These are phyloP conservation scores for Chlorodrepanis virens DNA, from an alignment of 2,113 vertebrate genomes.

Conservation along the genomic window DNA sequence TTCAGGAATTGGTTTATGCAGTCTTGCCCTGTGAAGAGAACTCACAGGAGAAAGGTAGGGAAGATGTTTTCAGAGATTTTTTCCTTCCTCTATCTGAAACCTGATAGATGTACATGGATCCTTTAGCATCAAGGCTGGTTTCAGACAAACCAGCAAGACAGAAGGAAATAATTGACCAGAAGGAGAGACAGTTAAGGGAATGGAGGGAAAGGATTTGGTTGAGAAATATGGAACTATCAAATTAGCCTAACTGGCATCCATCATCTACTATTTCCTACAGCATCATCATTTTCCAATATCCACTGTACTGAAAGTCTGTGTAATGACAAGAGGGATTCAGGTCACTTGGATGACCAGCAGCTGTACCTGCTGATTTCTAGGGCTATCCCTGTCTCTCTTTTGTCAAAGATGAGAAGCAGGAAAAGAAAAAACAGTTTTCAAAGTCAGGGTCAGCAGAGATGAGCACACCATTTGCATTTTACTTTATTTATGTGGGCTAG, in stretches of 20 bases:
- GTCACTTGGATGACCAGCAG: not conserved
- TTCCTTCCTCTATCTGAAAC: not conserved
- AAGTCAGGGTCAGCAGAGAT: slow-evolving; percentile 8
- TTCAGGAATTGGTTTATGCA: not conserved
- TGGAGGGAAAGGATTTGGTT: not conserved
- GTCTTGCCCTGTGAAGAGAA: not conserved
- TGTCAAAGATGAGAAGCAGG: not conserved
- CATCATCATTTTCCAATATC: not conserved
- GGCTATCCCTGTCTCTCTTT: not conserved
- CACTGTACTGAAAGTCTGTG: not conserved
- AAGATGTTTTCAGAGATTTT: not conserved
- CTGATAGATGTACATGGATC: not conserved
- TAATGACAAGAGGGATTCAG: not conserved
- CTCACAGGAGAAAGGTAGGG: not conserved
- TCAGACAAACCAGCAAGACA: not conserved
- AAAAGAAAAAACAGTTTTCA: slow-evolving; percentile 23
- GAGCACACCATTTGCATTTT: slow-evolving; percentile 22
- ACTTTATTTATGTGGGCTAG: not conserved
- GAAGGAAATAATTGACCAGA: not conserved
- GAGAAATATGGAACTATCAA: not conserved
- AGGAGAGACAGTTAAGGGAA: not conserved
- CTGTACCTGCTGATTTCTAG: slow-evolving; percentile 23
- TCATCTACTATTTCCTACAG: not conserved
- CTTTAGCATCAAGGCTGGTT: not conserved
- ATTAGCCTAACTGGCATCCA: not conserved